A percentile compares a stretch with the other conserved stretches of the same genome.
Evolutionary conservation across 1,140 invertebrate genomes (phyloP).

Genomic region (Rhopalosiphum maidis): DNA sequence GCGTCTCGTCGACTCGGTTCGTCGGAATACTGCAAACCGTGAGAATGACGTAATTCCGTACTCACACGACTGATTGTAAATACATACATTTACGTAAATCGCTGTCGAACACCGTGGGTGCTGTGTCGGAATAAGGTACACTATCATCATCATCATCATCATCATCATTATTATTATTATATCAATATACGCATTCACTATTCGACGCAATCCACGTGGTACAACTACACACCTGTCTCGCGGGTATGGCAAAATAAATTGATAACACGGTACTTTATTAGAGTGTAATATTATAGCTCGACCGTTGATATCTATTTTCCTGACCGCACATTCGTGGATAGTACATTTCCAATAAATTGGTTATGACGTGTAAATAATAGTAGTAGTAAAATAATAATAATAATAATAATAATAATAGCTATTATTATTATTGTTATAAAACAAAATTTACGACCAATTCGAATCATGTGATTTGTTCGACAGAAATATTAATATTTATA

Average conservation of each 20-base stretch:
- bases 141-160: not conserved
- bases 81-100: slow-evolving; percentile 11
- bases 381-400: not conserved
- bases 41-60: not conserved
- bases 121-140: not conserved
- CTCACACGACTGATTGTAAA: not conserved
- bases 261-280: not conserved
- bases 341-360: not conserved
- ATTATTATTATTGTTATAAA: not conserved
- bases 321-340: not conserved
- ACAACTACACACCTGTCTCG: not conserved
- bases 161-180: not conserved
- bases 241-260: not conserved
- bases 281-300: not conserved
- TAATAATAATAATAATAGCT: too few relatives aligned
- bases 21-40: not conserved
- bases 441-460: not conserved
- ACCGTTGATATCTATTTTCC: not conserved
- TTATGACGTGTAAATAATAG: not conserved
- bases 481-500: not conserved
- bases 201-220: too few relatives aligned
- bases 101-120: not conserved
- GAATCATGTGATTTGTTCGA: not conserved
- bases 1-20: not conserved
- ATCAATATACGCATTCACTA: not conserved